Conservation (phyloP, 2,888 invertebrate species). For the Tortricodes alternella region DNA sequence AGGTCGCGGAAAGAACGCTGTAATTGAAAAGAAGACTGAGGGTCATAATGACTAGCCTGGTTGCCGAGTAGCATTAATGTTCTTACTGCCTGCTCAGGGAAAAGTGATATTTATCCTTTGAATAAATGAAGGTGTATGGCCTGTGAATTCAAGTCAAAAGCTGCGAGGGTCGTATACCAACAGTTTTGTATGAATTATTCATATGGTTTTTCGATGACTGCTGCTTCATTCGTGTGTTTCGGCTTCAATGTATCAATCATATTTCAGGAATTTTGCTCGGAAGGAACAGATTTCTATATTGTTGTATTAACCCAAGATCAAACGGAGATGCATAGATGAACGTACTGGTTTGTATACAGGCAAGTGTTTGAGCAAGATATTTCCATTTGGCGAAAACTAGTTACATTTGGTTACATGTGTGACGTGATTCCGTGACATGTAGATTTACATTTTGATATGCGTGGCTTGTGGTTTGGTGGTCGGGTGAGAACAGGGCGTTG, state of each 20-base stretch:
- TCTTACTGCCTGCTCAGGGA: slow-evolving; percentile 48
- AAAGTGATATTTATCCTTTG: slow-evolving; percentile 43
- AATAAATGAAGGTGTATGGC: slow-evolving; percentile 39
- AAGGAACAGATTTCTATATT: too few species aligned
- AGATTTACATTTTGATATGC: slow-evolving; percentile 40
- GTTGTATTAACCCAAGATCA: too few species aligned
- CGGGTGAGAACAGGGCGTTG: slow-evolving; percentile 6
- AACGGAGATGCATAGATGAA: background rate
- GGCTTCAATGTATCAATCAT: too few species aligned
- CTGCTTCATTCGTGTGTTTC: slow-evolving; percentile 42
- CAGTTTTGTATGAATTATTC: slow-evolving; percentile 66
- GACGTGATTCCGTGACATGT: slow-evolving; percentile 36
- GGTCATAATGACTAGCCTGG: slow-evolving; percentile 7
- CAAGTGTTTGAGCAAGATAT: slow-evolving; percentile 9
- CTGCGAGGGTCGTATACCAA: slow-evolving; percentile 43
- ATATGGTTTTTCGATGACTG: slow-evolving; percentile 48
- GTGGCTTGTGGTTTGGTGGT: slow-evolving; percentile 34
- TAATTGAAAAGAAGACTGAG: slow-evolving; percentile 26
- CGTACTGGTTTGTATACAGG: background rate
- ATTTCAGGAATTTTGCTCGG: background rate
- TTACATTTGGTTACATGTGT: slow-evolving; percentile 3
- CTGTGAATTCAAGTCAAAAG: slow-evolving; percentile 32
- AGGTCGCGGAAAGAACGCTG: slow-evolving; percentile 6
- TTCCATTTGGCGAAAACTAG: slow-evolving; percentile 1
- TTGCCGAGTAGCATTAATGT: slow-evolving; percentile 30